Evolutionary conservation across 2,797 vertebrate species (phyloP), one percentile per base, ranked within the genome.

Genomic region (Taeniopygia guttata): DNA sequence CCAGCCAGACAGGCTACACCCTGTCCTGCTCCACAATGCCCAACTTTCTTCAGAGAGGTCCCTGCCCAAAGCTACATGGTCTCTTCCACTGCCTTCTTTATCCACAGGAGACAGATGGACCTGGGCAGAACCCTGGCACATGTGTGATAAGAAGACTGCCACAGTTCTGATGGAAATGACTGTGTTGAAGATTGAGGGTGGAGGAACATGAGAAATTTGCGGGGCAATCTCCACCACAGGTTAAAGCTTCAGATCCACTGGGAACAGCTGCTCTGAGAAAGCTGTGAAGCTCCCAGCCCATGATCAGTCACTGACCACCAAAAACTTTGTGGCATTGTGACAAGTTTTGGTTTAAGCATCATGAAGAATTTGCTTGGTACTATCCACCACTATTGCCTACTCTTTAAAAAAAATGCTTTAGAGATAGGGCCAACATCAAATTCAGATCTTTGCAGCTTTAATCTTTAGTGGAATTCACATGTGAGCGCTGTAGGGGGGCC

Each of bases 381-480:
- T 48, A 43, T 18, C 18, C n/a, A 80, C 8, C 22, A 58, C 27
- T 56, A 25, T 13, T 43, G 32, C 52, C 26, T n/a, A 23, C 16
- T 77, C 45, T 48, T 79, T 11, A 14, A 67, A 48, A 48, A 56
- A 70, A 49, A 12, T 6, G 7, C 22, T 63, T 56, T 72, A 69
- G 21, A 70, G 48, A 63, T 40, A 27, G 22, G 27, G 3, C 29
- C 74, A 85, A 62, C n/a, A 91, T 16, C 43, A n/a, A 87, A 69
- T 59, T 73, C 79, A 69, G 27, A 74, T 63, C 43, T 93, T 52
- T 64, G 20, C 48, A 84, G 46, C 48, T 95, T 93, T 88, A 49
- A 91, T 94, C 89, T 90, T 90, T 10, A 55, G 52, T 62, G 46
- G 68, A 82, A 82, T 89, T 91, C 80, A 79, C 52, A 83, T 5